Conservation (phyloP, 2,888 invertebrate genomes). For the Gibbula magus region DNA sequence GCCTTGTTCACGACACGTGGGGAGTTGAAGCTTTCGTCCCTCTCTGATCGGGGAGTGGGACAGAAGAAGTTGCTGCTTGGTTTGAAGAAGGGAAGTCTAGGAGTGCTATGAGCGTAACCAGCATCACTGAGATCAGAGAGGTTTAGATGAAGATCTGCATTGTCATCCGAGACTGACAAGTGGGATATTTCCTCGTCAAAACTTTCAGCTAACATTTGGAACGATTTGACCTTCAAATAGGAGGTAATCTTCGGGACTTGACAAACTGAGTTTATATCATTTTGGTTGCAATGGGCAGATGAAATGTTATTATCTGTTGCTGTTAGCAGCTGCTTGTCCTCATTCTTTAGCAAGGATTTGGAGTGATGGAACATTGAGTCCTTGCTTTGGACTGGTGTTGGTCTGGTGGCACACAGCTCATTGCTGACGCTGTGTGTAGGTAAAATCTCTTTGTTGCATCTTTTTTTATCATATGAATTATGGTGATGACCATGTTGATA, state of each 20-base stretch:
- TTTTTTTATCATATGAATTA: no score
- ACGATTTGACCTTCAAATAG: conserved; percentile 1
- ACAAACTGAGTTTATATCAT: background rate
- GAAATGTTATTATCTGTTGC: no score
- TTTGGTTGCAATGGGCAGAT: no score
- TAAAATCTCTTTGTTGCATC: no score
- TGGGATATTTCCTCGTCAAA: conserved; percentile 2
- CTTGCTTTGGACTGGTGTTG: no score
- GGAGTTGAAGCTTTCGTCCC: background rate
- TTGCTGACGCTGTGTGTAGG: no score
- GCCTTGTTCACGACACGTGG: background rate
- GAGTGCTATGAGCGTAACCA: background rate
- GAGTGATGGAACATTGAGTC: no score
- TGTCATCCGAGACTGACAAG: background rate
- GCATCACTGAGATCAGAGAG: background rate
- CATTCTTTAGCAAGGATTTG: no score
- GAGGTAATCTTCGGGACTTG: background rate
- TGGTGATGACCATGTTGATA: no score
- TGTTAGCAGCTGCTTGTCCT: no score
- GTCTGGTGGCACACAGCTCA: no score
- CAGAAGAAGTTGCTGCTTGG: background rate
- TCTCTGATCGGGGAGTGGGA: background rate
- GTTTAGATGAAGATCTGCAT: conserved; percentile 1
- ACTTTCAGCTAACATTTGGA: conserved; percentile 10
- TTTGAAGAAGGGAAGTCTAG: background rate